These are phyloP conservation scores for Sylvilagus floridanus DNA, from an alignment of 2,797 vertebrate species.

Conservation along the genomic window DNA sequence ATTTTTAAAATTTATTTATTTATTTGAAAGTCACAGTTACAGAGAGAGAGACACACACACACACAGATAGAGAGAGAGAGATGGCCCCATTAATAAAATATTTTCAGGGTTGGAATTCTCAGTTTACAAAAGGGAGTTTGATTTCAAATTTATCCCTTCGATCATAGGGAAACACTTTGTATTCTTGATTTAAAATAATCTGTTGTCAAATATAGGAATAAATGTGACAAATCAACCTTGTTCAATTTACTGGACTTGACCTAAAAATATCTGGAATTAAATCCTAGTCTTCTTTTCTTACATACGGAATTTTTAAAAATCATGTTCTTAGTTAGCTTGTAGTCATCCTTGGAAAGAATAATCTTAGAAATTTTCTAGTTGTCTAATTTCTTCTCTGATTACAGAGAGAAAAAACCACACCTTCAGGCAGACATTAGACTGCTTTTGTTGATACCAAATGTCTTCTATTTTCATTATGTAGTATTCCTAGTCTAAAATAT, in stretches of 20 bases:
- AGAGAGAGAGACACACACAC: no score
- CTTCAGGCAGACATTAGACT: conserved; percentile 3
- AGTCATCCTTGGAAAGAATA: neutral
- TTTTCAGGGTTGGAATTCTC: neutral
- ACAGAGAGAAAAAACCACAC: neutral
- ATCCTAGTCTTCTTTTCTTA: neutral
- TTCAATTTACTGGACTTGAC: neutral
- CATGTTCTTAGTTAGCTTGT: neutral
- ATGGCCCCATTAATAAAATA: no score
- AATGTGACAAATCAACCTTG: neutral
- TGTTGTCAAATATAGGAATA: neutral
- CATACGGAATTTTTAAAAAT: neutral
- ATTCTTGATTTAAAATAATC: conserved; percentile 2
- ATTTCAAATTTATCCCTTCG: conserved; percentile 17
- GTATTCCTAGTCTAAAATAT: neutral
- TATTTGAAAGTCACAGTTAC: no score
- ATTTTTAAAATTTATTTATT: neutral
- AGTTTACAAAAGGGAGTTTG: neutral
- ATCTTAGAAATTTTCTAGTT: neutral
- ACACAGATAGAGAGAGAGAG: no score
- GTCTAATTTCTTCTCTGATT: neutral
- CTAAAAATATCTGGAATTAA: neutral
- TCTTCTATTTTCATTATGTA: neutral
- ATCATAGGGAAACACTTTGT: neutral
- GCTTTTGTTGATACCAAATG: neutral